Base-by-base conservation (phyloP, 2,797 vertebrate species). In the Danio albolineatus region DNA sequence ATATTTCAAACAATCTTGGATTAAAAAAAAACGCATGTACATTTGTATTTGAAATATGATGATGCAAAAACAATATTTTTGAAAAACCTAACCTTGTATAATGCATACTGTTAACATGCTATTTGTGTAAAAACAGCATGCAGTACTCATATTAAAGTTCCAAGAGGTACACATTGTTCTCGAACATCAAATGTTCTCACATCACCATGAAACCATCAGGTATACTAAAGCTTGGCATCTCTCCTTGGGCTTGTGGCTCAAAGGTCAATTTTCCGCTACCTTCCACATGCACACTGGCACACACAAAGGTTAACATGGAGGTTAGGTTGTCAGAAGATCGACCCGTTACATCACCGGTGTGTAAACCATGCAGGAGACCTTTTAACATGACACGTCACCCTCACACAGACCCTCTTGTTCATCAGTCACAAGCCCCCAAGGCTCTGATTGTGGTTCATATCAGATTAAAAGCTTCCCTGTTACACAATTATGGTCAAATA, bases 221-320 rank as follows among this genome's bases (percentile, higher is more conserved):
- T 59, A 39, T 21, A 62, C 61, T 51, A 78, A 76, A 72, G 77
- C 74, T 36, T 80, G 83, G 69, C 59, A 83, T 83, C 82, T 81
- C 46, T 81, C 65, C 75, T 86, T 54, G 71, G 84, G 80, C 71
- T 83, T 80, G 62, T 67, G 44, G 61, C 77, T 83, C 81, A 79
- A 86, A 88, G 85, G 82, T 88, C 77, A 84, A 76, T 76, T 72
- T 80, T 75, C 74, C 43, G 21, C n/a, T 46, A 66, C 19, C 49
- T 57, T 73, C 70, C 41, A 73, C 74, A 65, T 78, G 39, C 54
- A 69, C 64, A 59, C 53, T 51, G 62, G 36, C 81, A 69, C 76
- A 69, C 54, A 78, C 61, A 74, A 73, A 74, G 51, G 61, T 67
- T 67, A 38, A 79, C 49, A 46, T 7, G 16, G 19, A 83, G 7